Percentiles rank a stretch among this genome's conserved stretches.
These are phyloP conservation scores for Nasua narica DNA, from an alignment of 2,797 vertebrate genomes.

Conservation along the genomic window DNA sequence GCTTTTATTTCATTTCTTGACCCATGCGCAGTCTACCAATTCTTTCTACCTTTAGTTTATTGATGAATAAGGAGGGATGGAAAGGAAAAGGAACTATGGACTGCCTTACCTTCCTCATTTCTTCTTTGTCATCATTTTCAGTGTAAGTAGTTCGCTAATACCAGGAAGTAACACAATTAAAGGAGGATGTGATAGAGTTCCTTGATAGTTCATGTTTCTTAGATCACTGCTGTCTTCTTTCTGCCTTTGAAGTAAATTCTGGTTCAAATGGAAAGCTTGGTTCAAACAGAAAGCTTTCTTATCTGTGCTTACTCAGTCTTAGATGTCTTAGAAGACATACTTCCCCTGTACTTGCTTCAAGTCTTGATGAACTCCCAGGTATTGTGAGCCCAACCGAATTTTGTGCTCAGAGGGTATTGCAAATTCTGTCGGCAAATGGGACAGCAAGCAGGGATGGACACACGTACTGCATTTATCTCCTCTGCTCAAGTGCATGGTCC, in stretches of 20 bases:
- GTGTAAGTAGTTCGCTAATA: neutral
- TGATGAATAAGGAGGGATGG: neutral
- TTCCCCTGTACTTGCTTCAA: neutral
- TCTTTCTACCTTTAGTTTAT: neutral
- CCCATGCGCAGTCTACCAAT: neutral
- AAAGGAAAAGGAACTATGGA: neutral
- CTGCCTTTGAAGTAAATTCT: slow-evolving; percentile 10
- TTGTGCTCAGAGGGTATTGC: neutral
- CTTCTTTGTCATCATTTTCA: neutral
- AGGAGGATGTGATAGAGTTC: neutral
- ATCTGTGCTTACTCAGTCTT: neutral
- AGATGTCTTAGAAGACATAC: neutral
- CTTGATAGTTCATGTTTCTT: neutral
- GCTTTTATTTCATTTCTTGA: neutral
- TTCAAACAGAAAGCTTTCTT: neutral
- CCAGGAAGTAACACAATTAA: neutral
- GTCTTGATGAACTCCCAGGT: neutral
- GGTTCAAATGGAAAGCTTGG: neutral
- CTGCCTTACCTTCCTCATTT: neutral
- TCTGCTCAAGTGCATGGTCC: neutral
- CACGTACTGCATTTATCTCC: neutral
- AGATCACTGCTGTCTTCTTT: neutral
- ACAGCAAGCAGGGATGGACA: neutral
- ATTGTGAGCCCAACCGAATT: neutral
- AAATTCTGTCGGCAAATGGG: neutral